Base-by-base conservation (phyloP, 2,888 invertebrate species). In the Nomada ruficornis region DNA sequence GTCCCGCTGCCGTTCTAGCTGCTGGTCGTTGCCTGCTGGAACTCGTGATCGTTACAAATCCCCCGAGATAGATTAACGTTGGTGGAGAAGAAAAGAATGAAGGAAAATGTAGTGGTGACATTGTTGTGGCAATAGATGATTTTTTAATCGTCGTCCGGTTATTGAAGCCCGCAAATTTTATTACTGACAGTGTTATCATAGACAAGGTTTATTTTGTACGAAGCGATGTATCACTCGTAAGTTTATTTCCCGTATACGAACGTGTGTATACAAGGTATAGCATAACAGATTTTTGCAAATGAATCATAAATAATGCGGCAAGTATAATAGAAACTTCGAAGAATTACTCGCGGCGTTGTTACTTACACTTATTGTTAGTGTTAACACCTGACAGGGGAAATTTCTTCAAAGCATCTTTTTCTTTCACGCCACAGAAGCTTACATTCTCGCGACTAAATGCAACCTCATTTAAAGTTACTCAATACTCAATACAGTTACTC, bases 31-130 rank as follows among this genome's bases (percentile, higher is more conserved):
- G 64, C 64, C 65, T 77, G 75, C 59, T 69, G 77, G 50, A 54
- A 84, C 74, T 71, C 76, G 67, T 74, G 70, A 80, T 84, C 71
- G 77, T 80, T 77, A 72, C 73, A 54, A 63, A 68, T 64, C 71
- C 57, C 55, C 29, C 15, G 60, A 55, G 69, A 57, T 57, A 54
- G 63, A 44, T 54, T 55, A 52, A 63, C 26, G 70, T 11, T 23
- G 50, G 62, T 36, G 36, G 54, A 47, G 57, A 29, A n/a, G 47
- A 20, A 42, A 44, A 26, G 18, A 59, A 62, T 60, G 74, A 70
- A 44, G 59, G 47, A 70, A 70, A 13, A 0, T 42, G 29, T 11
- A 36, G 13, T 26, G n/a, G 20, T 11, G 67, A 77, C 55, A 68
- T 52, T 54, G 36, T 59, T 36, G 36, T 7, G 36, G 36, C 36